Evolutionary conservation across 2,113 vertebrate genomes (phyloP).

Genomic region (Erythrolamprus reginae): DNA sequence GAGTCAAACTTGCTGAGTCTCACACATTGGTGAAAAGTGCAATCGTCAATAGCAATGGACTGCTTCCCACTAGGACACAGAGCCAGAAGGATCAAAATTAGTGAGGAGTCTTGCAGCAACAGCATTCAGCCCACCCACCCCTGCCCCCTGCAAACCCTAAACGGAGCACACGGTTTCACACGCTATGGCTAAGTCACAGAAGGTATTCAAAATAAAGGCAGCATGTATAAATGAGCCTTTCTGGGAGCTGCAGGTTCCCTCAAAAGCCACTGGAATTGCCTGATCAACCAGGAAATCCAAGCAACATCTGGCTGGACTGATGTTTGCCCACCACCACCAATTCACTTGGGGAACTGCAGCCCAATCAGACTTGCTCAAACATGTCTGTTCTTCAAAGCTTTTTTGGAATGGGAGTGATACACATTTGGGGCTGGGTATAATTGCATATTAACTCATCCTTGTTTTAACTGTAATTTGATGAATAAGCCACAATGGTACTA

Average conservation of each 20-base stretch:
- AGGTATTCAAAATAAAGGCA: constrained; percentile 34
- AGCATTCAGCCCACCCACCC: constrained; percentile 1
- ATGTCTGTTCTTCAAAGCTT: neutral
- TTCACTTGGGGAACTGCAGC: constrained; percentile 4
- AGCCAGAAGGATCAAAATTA: constrained; percentile 26
- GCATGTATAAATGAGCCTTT: constrained; percentile 30
- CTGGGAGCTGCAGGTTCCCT: constrained; percentile 21
- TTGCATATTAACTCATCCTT: neutral
- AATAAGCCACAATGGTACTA: too few species aligned
- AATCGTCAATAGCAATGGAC: constrained; percentile 98
- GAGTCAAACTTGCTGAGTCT: constrained; percentile 99
- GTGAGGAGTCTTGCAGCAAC: neutral
- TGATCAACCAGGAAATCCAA: constrained; percentile 24
- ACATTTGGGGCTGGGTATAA: neutral
- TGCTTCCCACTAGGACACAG: constrained; percentile 85
- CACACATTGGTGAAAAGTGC: constrained; percentile 98
- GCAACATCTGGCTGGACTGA: neutral
- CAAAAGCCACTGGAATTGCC: neutral
- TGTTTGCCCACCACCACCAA: constrained; percentile 24
- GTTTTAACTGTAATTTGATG: neutral
- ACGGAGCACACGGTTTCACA: constrained; percentile 17
- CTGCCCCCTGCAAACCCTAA: constrained; percentile 19
- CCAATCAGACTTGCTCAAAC: neutral
- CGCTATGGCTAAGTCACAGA: neutral
- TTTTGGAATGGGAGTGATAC: neutral